Evolutionary conservation across 2,888 invertebrate genomes (phyloP).

Genomic region (Agrotis clavis): DNA sequence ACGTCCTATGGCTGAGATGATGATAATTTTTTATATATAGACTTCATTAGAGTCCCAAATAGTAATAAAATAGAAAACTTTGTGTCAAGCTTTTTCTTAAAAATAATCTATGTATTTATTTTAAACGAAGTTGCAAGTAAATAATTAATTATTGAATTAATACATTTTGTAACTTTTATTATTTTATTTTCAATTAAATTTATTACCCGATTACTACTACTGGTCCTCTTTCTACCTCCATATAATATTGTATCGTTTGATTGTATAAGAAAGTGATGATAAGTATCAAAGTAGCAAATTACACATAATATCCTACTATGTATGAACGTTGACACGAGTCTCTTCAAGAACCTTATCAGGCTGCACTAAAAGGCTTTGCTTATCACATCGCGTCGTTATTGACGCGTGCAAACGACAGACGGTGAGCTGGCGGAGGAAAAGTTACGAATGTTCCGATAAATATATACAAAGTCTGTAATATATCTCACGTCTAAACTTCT

Average conservation of each 20-base stretch:
- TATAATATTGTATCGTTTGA: too few relatives aligned
- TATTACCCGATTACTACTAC: too few relatives aligned
- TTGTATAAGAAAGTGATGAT: neutral
- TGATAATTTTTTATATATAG: too few relatives aligned
- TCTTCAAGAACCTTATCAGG: constrained; percentile 63
- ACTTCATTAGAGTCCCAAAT: constrained; percentile 2
- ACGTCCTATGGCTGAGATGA: too few relatives aligned
- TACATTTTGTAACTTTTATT: too few relatives aligned
- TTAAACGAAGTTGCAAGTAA: neutral
- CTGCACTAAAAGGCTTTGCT: constrained; percentile 69
- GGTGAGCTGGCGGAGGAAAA: constrained; percentile 32
- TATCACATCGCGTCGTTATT: constrained; percentile 64
- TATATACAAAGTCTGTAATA: constrained; percentile 5
- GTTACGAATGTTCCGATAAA: constrained; percentile 45
- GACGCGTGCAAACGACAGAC: constrained; percentile 49
- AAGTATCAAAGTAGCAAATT: constrained; percentile 10
- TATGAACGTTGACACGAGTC: constrained; percentile 41
- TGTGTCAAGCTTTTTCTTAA: neutral
- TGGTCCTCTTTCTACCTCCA: too few relatives aligned
- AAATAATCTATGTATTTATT: neutral
- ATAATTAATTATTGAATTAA: too few relatives aligned
- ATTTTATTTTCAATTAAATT: too few relatives aligned
- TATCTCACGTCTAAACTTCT: too few relatives aligned
- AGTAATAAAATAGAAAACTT: neutral
- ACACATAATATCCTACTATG: constrained; percentile 7